Percentiles rank a stretch among this genome's conserved stretches.
These are phyloP conservation scores for Drosophila persimilis DNA, from an alignment of 1,140 invertebrate species.

Conservation along the genomic window DNA sequence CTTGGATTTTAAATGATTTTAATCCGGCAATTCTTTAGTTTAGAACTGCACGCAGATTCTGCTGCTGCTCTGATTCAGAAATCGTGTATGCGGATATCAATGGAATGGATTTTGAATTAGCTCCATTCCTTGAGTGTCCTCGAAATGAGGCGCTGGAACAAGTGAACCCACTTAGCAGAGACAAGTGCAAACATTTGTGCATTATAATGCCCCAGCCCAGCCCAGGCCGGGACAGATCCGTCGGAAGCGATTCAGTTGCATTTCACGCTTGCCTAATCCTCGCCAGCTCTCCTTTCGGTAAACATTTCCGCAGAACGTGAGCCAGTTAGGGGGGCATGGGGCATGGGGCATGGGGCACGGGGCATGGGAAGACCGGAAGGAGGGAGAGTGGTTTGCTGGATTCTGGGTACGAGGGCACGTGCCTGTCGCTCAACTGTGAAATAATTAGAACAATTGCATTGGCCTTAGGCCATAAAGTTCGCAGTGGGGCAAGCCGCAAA, in stretches of 20 bases:
- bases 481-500: conserved; percentile 17
- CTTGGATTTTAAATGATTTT: no score
- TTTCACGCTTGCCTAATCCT: conserved; percentile 56
- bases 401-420: conserved; percentile 51
- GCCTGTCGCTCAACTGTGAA: conserved; percentile 51
- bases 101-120: conserved; percentile 1
- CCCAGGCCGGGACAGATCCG: no score
- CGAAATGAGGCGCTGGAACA: conserved; percentile 9
- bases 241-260: conserved; percentile 31
- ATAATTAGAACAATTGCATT: conserved; percentile 76
- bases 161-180: conserved; percentile 56
- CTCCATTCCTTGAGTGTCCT: conserved; percentile 1
- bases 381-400: conserved; percentile 6
- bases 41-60: no score
- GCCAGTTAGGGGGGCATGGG: not conserved
- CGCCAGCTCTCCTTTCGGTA: conserved; percentile 32
- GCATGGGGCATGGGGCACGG: not conserved
- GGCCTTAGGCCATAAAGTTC: conserved; percentile 50
- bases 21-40: no score
- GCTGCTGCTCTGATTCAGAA: not conserved
- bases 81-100: not conserved
- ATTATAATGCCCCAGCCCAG: conserved; percentile 39
- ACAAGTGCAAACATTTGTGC: conserved; percentile 58
- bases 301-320: conserved; percentile 58
- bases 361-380: not conserved